Conservation (phyloP, 2,888 invertebrate genomes). For the Allacma fusca region DNA sequence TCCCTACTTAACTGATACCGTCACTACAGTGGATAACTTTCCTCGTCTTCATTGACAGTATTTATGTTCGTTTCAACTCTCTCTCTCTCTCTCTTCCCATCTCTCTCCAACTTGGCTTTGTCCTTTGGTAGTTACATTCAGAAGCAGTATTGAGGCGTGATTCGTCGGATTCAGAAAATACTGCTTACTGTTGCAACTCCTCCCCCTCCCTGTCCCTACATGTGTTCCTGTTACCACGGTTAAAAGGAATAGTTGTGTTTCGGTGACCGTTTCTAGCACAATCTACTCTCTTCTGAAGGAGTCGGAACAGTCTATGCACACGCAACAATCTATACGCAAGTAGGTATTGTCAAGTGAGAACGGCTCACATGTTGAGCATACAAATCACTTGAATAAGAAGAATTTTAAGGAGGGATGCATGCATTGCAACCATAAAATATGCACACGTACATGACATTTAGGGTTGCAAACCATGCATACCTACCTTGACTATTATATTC, state of each 20-base stretch:
- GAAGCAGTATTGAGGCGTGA: no score
- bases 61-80: conserved; percentile 13
- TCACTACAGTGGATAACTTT: not conserved
- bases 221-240: not conserved
- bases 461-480: not conserved
- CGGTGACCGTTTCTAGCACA: no score
- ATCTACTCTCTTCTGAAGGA: no score
- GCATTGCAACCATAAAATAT: conserved; percentile 16
- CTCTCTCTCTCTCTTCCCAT: not conserved
- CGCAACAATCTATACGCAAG: not conserved
- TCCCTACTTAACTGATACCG: not conserved
- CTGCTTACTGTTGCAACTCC: not conserved
- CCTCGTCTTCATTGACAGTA: not conserved
- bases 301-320: no score
- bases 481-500: not conserved
- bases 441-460: conserved; percentile 6
- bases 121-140: no score
- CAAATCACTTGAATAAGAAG: conserved; percentile 29
- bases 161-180: no score
- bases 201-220: not conserved
- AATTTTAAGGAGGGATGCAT: not conserved
- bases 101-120: no score
- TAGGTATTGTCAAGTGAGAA: conserved; percentile 27
- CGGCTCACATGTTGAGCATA: conserved; percentile 42
- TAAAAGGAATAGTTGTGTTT: not conserved